These are phyloP conservation scores for Oncorhynchus nerka DNA, from an alignment of 2,113 vertebrate genomes.

Conservation along the genomic window DNA sequence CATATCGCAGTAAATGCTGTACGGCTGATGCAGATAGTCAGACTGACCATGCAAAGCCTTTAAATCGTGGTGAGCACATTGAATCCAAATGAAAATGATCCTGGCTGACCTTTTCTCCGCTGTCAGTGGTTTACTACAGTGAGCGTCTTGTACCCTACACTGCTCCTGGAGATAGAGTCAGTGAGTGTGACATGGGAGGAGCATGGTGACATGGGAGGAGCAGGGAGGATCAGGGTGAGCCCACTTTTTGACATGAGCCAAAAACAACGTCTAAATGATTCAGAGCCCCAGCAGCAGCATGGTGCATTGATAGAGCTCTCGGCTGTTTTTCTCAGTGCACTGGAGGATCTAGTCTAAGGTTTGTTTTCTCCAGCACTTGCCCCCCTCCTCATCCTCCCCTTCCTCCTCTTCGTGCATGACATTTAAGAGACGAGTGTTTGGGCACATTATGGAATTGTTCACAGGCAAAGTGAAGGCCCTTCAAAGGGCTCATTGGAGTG, in stretches of 20 bases:
- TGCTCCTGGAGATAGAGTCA: constrained; percentile 13
- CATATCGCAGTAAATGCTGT: too few species aligned
- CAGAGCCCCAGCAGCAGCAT: constrained; percentile 19
- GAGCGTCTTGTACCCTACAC: not conserved
- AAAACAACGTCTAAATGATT: constrained; percentile 35
- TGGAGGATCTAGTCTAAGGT: not conserved
- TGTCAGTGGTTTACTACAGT: constrained; percentile 12
- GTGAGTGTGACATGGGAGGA: too few species aligned
- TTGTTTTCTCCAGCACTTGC: not conserved
- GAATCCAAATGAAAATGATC: constrained; percentile 27
- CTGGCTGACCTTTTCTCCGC: constrained; percentile 20
- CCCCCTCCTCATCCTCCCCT: not conserved
- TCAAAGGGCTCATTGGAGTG: not conserved
- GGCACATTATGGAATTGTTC: constrained; percentile 6
- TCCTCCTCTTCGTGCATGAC: constrained; percentile 19
- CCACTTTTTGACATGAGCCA: constrained; percentile 18
- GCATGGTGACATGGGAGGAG: too few species aligned
- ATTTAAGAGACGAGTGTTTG: constrained; percentile 16
- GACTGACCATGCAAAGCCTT: too few species aligned
- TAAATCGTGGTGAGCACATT: too few species aligned
- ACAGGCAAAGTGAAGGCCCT: not conserved
- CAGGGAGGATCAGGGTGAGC: too few species aligned
- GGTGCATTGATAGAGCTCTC: constrained; percentile 7
- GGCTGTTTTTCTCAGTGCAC: constrained; percentile 15
- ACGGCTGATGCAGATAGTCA: too few species aligned